Percentiles rank a stretch among this genome's conserved stretches.
These are phyloP conservation scores for Caranx ignobilis DNA, from an alignment of 2,113 vertebrate genomes.

Conservation along the genomic window DNA sequence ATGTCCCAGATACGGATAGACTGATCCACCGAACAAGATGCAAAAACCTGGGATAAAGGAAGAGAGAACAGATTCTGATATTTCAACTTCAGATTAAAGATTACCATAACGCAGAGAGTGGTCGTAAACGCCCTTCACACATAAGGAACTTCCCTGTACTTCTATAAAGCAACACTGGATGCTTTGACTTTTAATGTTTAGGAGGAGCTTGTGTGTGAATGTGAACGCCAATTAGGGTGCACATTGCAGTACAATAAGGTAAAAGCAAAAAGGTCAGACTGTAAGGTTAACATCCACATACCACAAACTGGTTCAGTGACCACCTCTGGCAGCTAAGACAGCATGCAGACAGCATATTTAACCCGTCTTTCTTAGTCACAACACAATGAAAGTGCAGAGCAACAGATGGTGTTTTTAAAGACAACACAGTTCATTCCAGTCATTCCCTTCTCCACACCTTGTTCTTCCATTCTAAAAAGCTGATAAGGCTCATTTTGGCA, in stretches of 20 bases:
- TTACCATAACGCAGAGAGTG: neutral
- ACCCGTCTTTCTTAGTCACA: neutral
- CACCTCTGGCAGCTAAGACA: neutral
- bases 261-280: neutral
- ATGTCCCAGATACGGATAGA: slow-evolving; percentile 92
- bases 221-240: neutral
- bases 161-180: neutral
- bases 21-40: slow-evolving; percentile 91
- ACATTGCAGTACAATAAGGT: neutral
- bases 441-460: neutral
- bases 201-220: neutral
- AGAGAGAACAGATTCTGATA: neutral
- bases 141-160: neutral
- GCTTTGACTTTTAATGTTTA: neutral
- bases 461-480: neutral
- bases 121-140: neutral
- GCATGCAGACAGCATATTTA: neutral
- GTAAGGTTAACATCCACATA: neutral
- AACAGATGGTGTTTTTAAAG: neutral
- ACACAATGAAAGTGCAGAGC: neutral
- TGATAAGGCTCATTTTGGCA: neutral
- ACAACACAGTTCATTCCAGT: slow-evolving; percentile 2
- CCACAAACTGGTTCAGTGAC: slow-evolving; percentile 41
- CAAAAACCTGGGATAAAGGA: slow-evolving; percentile 86
- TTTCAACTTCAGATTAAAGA: neutral